Evolutionary conservation across 1,140 invertebrate genomes (phyloP), one percentile per base, ranked within the genome.

Genomic region (Drosophila virilis): DNA sequence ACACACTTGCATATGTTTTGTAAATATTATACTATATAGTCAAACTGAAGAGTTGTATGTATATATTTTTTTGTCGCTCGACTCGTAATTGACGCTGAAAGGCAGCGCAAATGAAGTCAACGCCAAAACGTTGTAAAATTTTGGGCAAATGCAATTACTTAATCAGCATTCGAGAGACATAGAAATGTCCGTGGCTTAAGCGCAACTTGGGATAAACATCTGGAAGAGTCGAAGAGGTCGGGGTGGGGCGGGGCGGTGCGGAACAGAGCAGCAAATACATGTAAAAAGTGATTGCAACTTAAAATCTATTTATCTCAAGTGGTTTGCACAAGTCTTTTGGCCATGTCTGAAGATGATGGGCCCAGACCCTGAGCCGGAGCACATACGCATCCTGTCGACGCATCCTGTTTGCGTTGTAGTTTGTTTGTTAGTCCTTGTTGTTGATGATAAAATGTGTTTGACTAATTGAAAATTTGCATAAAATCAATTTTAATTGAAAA

Each of bases 401-500:
- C 64, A 68, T 74, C 72, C 15, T 74, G 69, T 83, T 65, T 79
- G 69, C 13, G 45, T 73, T 66, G 59, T 51, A 40, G 45, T 50
- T 45, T 77, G 55, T 64, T 48, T 55, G 57, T 43, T 28, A 69
- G 52, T 60, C 58, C 17, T 59, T 52, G 17, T 51, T 46, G 50
- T 32, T 69, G 78, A 38, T 46, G 62, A 75, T 69, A 75, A 75
- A 72, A 64, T 77, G 69, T 85, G 83, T 78, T 80, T 83, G 82
- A 70, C 83, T 89, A 89, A 88, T 88, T 88, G 83, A 88, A 88
- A 88, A 88, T 88, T 88, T 88, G 83, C 83, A 88, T 88, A 89
- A 89, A 88, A 88, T 88, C 83, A 86, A 86, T 86, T 86, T 88
- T 86, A 86, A 86, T 86, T 86, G 83, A 86, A 86, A 89, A 86